Evolutionary conservation across 2,888 invertebrate species (phyloP), one percentile per base, ranked within the genome.

Genomic region (Calephelis perditalis): DNA sequence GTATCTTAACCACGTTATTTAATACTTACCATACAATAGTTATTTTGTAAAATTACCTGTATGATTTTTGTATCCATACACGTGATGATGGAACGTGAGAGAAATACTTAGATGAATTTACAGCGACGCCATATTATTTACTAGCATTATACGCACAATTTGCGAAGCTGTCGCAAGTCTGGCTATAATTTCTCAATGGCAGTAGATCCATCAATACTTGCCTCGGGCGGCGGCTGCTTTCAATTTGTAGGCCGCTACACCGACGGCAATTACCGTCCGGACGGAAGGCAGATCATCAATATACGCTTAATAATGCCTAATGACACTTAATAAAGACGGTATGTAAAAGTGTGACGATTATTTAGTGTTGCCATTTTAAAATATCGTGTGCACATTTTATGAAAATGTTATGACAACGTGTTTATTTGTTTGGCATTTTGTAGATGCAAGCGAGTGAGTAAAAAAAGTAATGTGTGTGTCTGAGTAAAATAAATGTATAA

Each of bases 71-170:
- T 56, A 11, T 35, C 26, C 26, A 26, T 52, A 15, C 35, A 43
- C 43, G 59, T 35, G 26, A 49, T 26, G 26, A 57, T 44, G 43
- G 57, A 5, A 45, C 9, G 44, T 78, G 74, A 75, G 74, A 75
- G 65, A 62, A 60, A 62, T 65, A 65, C 68, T 70, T 73, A 73
- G 75, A 74, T 75, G 75, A 86, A 84, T 87, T 85, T 84, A 85
- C 85, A 83, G 81, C 80, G 79, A 75, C 71, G 75, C 74, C 69
- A 76, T 86, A 86, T 86, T 88, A 88, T 89, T 87, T 85, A 86
- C 88, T 86, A 86, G 89, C 82, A 88, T 89, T 89, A 88, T 87
- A 85, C 83, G 88, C 86, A 89, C 87, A 88, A 87, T 89, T 90
- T 86, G 88, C 89, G 86, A 82, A 86, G 88, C 87, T 89, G 89